These are phyloP conservation scores for Indicator indicator DNA, from an alignment of 2,113 vertebrate genomes.

Conservation along the genomic window DNA sequence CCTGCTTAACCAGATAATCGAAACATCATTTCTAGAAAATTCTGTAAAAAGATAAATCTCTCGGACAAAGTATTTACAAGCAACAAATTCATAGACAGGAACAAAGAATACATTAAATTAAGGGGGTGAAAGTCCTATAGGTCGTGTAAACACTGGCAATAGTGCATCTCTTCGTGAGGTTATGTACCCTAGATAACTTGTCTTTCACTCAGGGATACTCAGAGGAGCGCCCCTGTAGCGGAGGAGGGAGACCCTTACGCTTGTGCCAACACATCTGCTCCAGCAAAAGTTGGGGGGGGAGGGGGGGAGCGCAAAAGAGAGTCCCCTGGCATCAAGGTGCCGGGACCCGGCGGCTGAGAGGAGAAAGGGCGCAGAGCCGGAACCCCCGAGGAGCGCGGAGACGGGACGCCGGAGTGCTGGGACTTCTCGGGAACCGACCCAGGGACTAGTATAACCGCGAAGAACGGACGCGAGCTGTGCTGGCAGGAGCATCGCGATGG, in stretches of 20 bases:
- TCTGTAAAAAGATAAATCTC: conserved; percentile 86
- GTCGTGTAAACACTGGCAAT: conserved; percentile 79
- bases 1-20: conserved; percentile 74
- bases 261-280: not conserved
- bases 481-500: not conserved
- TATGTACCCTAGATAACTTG: conserved; percentile 37
- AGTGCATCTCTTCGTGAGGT: conserved; percentile 78
- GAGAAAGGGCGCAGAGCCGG: not conserved
- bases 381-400: not conserved
- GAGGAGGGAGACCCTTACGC: not conserved
- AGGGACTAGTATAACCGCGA: not conserved
- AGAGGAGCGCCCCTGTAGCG: not conserved
- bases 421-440: not conserved
- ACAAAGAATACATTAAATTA: conserved; percentile 81
- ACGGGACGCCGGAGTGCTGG: not conserved
- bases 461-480: not conserved
- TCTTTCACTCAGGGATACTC: conserved; percentile 14
- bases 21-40: conserved; percentile 81
- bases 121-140: conserved; percentile 68
- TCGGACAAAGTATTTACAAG: conserved; percentile 83
- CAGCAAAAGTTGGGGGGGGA: not conserved
- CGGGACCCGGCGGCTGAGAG: not conserved
- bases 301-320: not conserved
- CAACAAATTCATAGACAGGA: conserved; percentile 74
- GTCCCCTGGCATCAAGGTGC: not conserved